A percentile compares a stretch with the other conserved stretches of the same genome.
These are phyloP conservation scores for Pararge aegeria DNA, from an alignment of 1,140 invertebrate species.

Conservation along the genomic window DNA sequence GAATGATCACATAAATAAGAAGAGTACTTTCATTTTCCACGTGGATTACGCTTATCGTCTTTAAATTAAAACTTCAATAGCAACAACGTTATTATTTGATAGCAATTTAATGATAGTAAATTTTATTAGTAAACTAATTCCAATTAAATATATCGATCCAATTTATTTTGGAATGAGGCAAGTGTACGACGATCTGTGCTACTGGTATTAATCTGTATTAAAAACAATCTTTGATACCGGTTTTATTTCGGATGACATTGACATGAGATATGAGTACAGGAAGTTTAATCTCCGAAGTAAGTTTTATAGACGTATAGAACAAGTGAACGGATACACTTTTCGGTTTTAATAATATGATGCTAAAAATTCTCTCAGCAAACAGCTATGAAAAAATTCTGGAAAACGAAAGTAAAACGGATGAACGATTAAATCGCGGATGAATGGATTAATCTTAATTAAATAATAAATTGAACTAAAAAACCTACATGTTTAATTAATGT, in stretches of 20 bases:
- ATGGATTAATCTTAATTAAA: neutral
- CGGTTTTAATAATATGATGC: neutral
- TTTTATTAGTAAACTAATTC: slow-evolving; percentile 3
- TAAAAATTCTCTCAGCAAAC: slow-evolving; percentile 1
- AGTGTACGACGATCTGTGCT: neutral
- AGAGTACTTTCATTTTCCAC: slow-evolving; percentile 41
- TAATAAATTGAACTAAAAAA: neutral
- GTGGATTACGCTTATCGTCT: slow-evolving; percentile 7
- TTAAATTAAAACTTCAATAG: slow-evolving; percentile 4
- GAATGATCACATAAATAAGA: slow-evolving; percentile 9
- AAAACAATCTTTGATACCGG: slow-evolving; percentile 14
- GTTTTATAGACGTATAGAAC: neutral
- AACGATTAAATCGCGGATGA: neutral
- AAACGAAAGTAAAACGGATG: slow-evolving; percentile 1
- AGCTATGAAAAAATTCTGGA: neutral
- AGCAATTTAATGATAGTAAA: slow-evolving; percentile 6
- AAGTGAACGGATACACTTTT: slow-evolving; percentile 5
- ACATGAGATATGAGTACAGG: slow-evolving; percentile 15
- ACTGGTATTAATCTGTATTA: slow-evolving; percentile 4
- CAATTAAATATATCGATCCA: slow-evolving; percentile 10
- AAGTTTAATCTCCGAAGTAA: slow-evolving; percentile 8
- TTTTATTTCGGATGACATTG: slow-evolving; percentile 14
- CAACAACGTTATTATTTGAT: slow-evolving; percentile 9
- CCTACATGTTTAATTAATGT: no score
- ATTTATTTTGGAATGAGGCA: slow-evolving; percentile 11